A percentile compares a stretch with the other conserved stretches of the same genome.
Evolutionary conservation across 2,888 invertebrate genomes (phyloP).

Genomic region (Harpalus rufipes): DNA sequence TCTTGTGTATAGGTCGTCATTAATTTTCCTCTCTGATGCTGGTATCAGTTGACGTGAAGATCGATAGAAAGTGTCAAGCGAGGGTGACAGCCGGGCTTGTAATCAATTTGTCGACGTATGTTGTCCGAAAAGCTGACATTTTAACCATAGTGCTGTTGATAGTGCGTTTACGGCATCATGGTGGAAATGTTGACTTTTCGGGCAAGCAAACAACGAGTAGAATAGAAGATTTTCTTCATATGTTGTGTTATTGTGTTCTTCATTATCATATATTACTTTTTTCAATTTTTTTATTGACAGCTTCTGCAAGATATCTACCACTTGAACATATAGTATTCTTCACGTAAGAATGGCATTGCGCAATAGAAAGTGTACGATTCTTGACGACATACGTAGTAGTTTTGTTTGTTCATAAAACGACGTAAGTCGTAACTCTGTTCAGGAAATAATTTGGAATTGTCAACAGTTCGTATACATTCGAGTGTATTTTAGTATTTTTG

Average conservation of each 20-base stretch:
- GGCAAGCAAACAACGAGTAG: conserved; percentile 70
- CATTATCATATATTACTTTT: background rate
- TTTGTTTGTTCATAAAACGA: too few species aligned
- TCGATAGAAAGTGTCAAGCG: conserved; percentile 63
- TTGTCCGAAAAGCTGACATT: conserved; percentile 78
- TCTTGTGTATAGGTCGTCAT: conserved; percentile 40
- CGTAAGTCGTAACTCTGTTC: too few species aligned
- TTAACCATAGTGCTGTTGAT: conserved; percentile 78
- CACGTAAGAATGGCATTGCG: too few species aligned
- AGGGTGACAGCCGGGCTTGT: conserved; percentile 59
- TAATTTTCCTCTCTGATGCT: conserved; percentile 57
- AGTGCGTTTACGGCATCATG: conserved; percentile 75
- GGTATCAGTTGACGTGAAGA: conserved; percentile 56
- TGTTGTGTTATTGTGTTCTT: background rate
- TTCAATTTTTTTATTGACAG: too few species aligned
- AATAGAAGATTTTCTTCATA: background rate
- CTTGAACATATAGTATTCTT: too few species aligned
- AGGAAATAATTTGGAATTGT: too few species aligned
- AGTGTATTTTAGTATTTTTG: too few species aligned
- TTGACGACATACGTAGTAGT: too few species aligned
- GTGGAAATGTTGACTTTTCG: conserved; percentile 77
- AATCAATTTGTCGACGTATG: conserved; percentile 62
- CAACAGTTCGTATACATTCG: too few species aligned
- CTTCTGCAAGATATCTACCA: too few species aligned
- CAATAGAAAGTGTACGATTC: too few species aligned